Conservation (phyloP, 53 echinoderm and acorn worm genomes). For the Hippasteria phrygiana region DNA sequence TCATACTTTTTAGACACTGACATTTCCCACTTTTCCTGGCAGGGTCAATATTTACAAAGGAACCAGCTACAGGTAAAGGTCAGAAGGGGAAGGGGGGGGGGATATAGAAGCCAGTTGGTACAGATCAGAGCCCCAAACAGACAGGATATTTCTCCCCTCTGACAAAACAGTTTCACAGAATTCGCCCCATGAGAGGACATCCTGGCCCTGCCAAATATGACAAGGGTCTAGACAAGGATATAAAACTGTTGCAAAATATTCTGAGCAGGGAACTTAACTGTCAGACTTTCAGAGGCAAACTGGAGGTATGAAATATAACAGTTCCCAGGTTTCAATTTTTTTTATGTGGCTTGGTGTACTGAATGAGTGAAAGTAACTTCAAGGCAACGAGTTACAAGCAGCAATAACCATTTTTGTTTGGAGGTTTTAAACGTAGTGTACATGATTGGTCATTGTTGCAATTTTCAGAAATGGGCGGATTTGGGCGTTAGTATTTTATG, state of each 20-base stretch:
- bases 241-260: conserved; percentile 52
- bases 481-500: no score
- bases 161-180: conserved; percentile 17
- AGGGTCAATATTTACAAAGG: not conserved
- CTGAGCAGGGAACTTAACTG: not conserved
- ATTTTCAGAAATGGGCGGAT: no score
- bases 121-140: not conserved
- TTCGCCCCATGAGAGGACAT: conserved; percentile 16
- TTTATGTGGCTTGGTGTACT: no score
- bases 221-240: conserved; percentile 45
- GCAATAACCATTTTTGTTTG: no score
- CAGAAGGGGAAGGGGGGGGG: not conserved
- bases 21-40: not conserved
- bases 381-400: no score
- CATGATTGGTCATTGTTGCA: no score
- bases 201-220: conserved; percentile 3
- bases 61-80: not conserved
- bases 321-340: not conserved
- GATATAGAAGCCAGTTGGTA: not conserved
- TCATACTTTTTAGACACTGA: no score
- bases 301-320: conserved; percentile 31
- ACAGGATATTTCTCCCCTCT: not conserved
- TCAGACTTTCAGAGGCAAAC: not conserved
- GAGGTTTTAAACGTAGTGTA: no score
- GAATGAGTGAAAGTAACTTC: no score